A percentile compares a stretch with the other conserved stretches of the same genome.
Conservation (phyloP, 2,113 vertebrate species). For the Dipodomys merriami region DNA sequence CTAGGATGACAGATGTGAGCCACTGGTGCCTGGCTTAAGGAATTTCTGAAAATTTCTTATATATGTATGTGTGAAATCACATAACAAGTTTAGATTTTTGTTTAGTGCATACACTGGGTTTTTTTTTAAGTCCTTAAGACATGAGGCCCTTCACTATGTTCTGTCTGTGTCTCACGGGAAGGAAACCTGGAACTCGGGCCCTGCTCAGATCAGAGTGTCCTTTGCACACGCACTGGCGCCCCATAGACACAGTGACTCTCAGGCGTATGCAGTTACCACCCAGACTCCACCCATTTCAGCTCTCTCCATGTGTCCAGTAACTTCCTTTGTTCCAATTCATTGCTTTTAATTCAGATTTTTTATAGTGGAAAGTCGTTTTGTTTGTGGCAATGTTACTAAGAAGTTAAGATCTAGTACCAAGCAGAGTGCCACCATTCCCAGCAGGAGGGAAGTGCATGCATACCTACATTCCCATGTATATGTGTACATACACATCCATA, state of each 20-base stretch:
- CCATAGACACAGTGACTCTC: background rate
- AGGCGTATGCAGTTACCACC: no score
- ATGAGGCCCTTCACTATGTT: background rate
- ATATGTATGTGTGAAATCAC: background rate
- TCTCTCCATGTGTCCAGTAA: background rate
- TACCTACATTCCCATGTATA: no score
- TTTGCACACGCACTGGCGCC: background rate
- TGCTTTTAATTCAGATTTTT: background rate
- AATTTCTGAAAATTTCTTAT: background rate
- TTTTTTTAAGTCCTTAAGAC: background rate
- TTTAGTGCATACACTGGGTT: background rate
- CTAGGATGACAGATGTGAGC: no score
- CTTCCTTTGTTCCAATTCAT: no score
- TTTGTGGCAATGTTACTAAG: background rate
- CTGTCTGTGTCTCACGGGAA: background rate
- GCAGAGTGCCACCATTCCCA: no score
- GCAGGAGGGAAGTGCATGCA: no score
- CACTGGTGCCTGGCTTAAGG: no score
- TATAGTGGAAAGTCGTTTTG: background rate
- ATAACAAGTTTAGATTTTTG: background rate
- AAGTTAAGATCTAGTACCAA: background rate
- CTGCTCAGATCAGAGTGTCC: background rate
- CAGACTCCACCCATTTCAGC: background rate
- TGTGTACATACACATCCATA: no score
- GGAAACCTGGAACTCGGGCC: accelerated